A percentile compares a stretch with the other conserved stretches of the same genome.
Conservation (phyloP, 1,140 invertebrate genomes). For the Pachyrhynchus sulphureomaculatus region DNA sequence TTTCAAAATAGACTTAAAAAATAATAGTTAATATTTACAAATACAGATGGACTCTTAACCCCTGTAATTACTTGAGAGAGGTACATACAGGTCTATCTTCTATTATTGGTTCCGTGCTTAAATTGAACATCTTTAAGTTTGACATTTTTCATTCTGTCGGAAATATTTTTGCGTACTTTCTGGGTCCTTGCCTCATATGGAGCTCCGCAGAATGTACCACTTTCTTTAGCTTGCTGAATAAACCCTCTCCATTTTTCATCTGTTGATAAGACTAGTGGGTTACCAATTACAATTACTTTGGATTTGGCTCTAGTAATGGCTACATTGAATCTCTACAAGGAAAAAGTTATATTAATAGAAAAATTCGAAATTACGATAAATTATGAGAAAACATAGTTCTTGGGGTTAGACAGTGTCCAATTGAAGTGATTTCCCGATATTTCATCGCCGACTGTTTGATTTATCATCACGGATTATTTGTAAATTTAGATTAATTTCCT, state of each 20-base stretch:
- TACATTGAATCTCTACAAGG: slow-evolving; percentile 47
- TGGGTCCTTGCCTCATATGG: slow-evolving; percentile 44
- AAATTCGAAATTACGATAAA: neutral
- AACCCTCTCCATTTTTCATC: slow-evolving; percentile 59
- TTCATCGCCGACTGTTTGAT: too few species aligned
- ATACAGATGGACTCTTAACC: too few species aligned
- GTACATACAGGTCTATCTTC: too few species aligned
- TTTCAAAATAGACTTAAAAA: too few species aligned
- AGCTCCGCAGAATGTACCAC: slow-evolving; percentile 49
- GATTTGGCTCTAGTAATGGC: slow-evolving; percentile 46
- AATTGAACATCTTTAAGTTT: slow-evolving; percentile 9
- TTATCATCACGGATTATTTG: too few species aligned
- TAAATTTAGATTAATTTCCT: too few species aligned
- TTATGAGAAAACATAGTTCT: too few species aligned
- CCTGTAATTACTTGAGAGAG: too few species aligned
- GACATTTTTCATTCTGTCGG: neutral
- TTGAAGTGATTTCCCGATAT: too few species aligned
- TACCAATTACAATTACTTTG: slow-evolving; percentile 69
- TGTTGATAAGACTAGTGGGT: slow-evolving; percentile 59
- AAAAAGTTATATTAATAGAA: neutral
- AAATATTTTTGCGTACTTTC: slow-evolving; percentile 20
- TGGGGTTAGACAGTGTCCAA: too few species aligned
- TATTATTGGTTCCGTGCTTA: neutral
- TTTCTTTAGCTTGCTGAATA: slow-evolving; percentile 53
- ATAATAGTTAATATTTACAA: too few species aligned